Percentiles rank a stretch among this genome's conserved stretches.
Evolutionary conservation across 1,140 invertebrate species (phyloP).

Genomic region (Leptestheria dahalacensis): DNA sequence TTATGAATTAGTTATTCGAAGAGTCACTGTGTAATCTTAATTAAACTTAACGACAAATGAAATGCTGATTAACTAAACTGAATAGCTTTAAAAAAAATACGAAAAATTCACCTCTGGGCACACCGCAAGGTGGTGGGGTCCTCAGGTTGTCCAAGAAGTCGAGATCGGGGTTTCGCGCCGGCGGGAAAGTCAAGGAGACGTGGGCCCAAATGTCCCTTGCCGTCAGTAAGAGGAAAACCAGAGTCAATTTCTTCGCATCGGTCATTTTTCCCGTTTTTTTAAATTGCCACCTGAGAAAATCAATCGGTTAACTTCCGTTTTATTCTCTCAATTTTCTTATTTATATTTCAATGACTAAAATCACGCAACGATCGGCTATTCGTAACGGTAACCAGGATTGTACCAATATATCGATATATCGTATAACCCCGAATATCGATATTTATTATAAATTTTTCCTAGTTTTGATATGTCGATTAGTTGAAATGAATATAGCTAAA

Average conservation of each 20-base stretch:
- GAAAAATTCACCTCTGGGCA: slow-evolving; percentile 67
- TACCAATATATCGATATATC: too few relatives aligned
- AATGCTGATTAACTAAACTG: background rate
- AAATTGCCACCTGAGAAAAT: too few relatives aligned
- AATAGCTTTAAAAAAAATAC: background rate
- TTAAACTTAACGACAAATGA: background rate
- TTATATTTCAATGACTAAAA: too few relatives aligned
- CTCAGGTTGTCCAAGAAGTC: slow-evolving; percentile 86
- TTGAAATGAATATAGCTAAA: too few relatives aligned
- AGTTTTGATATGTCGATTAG: too few relatives aligned
- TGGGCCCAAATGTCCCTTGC: slow-evolving; percentile 32
- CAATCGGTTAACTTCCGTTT: too few relatives aligned
- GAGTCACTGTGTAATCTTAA: background rate
- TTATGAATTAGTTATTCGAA: background rate
- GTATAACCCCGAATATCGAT: too few relatives aligned
- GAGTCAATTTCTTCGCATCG: background rate
- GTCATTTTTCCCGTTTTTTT: too few relatives aligned
- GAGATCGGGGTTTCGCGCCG: slow-evolving; percentile 67
- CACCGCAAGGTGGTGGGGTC: slow-evolving; percentile 81
- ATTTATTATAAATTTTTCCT: too few relatives aligned
- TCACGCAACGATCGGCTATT: too few relatives aligned
- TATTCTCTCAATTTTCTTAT: too few relatives aligned
- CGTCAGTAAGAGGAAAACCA: background rate
- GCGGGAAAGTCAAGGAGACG: slow-evolving; percentile 72
- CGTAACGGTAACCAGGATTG: too few relatives aligned